A percentile compares a stretch with the other conserved stretches of the same genome.
phyloP scores from a whole-genome alignment of 2,888 invertebrate genomes.

The Zaprionus lineosus region DNA sequence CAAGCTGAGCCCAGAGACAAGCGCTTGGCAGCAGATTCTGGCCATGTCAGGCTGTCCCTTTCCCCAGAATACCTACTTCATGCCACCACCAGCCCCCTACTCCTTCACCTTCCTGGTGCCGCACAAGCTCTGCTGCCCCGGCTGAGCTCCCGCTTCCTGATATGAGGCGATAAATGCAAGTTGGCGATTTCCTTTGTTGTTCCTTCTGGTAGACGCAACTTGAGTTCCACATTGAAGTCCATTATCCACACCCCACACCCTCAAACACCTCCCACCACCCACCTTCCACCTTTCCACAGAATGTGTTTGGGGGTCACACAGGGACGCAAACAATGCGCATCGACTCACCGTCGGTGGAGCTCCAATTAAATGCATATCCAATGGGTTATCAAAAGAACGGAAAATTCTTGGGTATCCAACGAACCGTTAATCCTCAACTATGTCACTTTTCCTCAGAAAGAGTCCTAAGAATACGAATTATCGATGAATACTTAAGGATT shows the following conservation, averaged over 20 bases:
- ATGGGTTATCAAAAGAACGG: conserved; percentile 37
- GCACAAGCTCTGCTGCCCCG: background rate
- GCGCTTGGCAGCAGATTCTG: conserved; percentile 58
- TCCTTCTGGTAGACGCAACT: conserved; percentile 32
- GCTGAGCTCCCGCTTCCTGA: background rate
- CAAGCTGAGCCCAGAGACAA: conserved; percentile 63
- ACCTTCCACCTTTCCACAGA: no score
- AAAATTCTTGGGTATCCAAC: conserved; percentile 14
- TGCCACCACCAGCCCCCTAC: background rate
- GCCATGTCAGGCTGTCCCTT: conserved; percentile 45
- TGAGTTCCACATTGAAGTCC: conserved; percentile 39
- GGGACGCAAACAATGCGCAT: conserved; percentile 37
- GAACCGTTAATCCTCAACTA: no score
- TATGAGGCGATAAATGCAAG: conserved; percentile 68
- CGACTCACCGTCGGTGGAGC: conserved; percentile 43
- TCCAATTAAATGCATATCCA: conserved; percentile 54
- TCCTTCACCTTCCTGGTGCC: background rate
- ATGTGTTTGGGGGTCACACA: background rate
- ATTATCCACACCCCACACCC: conserved; percentile 43
- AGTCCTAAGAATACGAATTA: no score
- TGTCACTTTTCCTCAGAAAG: no score
- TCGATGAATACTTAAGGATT: no score
- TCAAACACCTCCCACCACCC: conserved; percentile 28
- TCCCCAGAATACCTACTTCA: no score
- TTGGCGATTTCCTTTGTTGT: conserved; percentile 73